phyloP scores from a whole-genome alignment of 1,140 invertebrate species.

The Campoletis sonorensis region DNA sequence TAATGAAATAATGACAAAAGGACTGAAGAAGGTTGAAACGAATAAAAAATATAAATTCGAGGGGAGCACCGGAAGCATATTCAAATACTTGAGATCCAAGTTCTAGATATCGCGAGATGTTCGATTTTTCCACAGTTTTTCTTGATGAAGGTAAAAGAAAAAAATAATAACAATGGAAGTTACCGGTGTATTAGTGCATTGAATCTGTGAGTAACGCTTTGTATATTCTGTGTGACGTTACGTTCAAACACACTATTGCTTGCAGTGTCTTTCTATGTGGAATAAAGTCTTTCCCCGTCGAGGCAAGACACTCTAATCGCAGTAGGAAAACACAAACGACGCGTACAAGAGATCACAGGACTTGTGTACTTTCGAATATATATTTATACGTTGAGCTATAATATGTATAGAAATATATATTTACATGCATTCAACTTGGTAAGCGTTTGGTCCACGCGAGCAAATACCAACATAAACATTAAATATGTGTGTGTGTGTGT shows the following conservation, averaged over 20 bases:
- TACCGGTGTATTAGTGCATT: no score
- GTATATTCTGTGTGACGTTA: not conserved
- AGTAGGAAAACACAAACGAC: conserved; percentile 8
- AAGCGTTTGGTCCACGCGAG: not conserved
- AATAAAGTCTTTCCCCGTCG: not conserved
- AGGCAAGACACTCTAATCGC: conserved; percentile 3
- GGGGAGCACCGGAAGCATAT: no score
- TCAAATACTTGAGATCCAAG: no score
- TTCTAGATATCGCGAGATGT: no score
- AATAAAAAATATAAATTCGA: no score
- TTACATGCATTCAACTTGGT: not conserved
- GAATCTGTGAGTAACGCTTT: not conserved
- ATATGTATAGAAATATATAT: not conserved
- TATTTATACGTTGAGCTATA: not conserved
- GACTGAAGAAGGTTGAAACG: no score
- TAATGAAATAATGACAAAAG: no score
- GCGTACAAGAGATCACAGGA: not conserved
- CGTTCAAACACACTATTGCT: not conserved
- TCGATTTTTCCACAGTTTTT: no score
- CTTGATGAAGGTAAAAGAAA: no score
- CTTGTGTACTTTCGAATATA: no score
- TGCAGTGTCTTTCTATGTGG: not conserved
- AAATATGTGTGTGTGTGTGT: not conserved
- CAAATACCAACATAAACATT: not conserved
- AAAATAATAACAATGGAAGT: no score